These are phyloP conservation scores for Selenia dentaria DNA, from an alignment of 2,888 invertebrate genomes.

Conservation along the genomic window DNA sequence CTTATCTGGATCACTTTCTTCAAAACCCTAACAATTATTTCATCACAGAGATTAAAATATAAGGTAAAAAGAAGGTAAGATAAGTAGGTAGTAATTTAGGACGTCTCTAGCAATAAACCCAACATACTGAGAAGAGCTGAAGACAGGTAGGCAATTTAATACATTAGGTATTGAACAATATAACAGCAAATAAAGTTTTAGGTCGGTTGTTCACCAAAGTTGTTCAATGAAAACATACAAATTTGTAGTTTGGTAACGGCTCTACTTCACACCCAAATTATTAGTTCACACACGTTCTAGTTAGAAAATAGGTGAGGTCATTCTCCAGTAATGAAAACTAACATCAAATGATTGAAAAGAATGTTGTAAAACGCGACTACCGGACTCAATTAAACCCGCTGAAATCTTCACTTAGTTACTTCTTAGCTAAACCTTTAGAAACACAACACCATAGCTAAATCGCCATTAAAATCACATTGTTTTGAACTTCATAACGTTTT, in stretches of 20 bases:
- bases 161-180: too few species aligned
- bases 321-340: constrained; percentile 32
- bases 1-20: too few species aligned
- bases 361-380: constrained; percentile 7
- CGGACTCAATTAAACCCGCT: not conserved
- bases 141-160: too few species aligned
- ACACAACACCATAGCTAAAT: constrained; percentile 49
- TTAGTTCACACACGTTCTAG: constrained; percentile 7
- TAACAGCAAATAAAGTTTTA: not conserved
- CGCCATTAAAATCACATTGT: not conserved
- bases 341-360: constrained; percentile 6
- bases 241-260: too few species aligned
- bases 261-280: not conserved
- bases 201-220: not conserved
- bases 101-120: too few species aligned
- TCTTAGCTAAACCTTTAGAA: constrained; percentile 11
- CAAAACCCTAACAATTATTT: too few species aligned
- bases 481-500: not conserved
- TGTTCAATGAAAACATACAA: too few species aligned
- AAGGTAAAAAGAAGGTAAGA: too few species aligned
- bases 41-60: too few species aligned
- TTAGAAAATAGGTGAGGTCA: constrained; percentile 58
- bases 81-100: too few species aligned
- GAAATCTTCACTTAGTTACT: constrained; percentile 4
- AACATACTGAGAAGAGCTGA: too few species aligned